Evolutionary conservation across 2,888 invertebrate species (phyloP).

Genomic region (Hydriomena furcata): DNA sequence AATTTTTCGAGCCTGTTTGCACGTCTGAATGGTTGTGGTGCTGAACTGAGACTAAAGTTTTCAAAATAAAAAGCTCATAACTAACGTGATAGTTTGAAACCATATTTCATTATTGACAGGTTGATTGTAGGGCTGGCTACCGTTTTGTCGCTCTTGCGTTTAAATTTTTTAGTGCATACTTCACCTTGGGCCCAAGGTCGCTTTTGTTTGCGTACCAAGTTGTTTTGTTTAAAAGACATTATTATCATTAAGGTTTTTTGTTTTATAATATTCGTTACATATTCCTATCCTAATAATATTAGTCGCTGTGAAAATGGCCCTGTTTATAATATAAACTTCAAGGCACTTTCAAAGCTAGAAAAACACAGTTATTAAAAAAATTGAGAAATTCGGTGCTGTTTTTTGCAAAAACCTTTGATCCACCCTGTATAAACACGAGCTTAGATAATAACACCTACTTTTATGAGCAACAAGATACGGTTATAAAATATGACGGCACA

Average conservation of each 20-base stretch:
- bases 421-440: too few relatives aligned
- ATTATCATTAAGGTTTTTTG: too few relatives aligned
- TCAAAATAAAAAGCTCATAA: slow-evolving; percentile 47
- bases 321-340: too few relatives aligned
- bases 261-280: too few relatives aligned
- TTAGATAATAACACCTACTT: slow-evolving; percentile 39
- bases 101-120: slow-evolving; percentile 71
- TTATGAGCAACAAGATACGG: slow-evolving; percentile 39
- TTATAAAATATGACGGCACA: slow-evolving; percentile 48
- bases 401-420: too few relatives aligned
- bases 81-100: too few relatives aligned
- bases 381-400: too few relatives aligned
- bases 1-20: slow-evolving; percentile 17
- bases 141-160: slow-evolving; percentile 56
- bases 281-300: too few relatives aligned
- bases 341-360: too few relatives aligned
- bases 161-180: slow-evolving; percentile 64
- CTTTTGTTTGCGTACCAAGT: slow-evolving; percentile 6
- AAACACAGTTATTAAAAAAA: too few relatives aligned
- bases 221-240: neutral
- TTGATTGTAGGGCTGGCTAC: slow-evolving; percentile 66
- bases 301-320: too few relatives aligned
- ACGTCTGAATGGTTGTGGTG: slow-evolving; percentile 33
- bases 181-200: slow-evolving; percentile 62
- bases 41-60: slow-evolving; percentile 44